Conservation (phyloP, 2,888 invertebrate species). For the Zaprionus lineosus region DNA sequence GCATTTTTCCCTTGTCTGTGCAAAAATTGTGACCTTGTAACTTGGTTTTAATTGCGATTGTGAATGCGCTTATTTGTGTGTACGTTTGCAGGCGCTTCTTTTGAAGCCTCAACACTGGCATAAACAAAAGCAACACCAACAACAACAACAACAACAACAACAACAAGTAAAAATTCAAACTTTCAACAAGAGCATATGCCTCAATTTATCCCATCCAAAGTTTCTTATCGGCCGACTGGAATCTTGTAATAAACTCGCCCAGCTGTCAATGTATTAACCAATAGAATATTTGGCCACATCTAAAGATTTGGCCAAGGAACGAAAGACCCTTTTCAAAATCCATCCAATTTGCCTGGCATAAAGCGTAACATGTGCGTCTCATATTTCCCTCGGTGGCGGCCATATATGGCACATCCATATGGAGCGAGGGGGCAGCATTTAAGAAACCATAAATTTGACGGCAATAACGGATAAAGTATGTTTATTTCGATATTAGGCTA, state of each 20-base stretch:
- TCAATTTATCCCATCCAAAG: conserved; percentile 13
- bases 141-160: conserved; percentile 16
- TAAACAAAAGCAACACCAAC: too few species aligned
- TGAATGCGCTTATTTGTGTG: conserved; percentile 41
- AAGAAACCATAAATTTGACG: conserved; percentile 75
- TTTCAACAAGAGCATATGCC: conserved; percentile 17
- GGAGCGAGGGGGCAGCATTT: conserved; percentile 47
- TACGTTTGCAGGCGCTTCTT: conserved; percentile 12
- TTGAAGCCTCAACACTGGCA: too few species aligned
- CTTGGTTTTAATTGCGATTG: conserved; percentile 70
- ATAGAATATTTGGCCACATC: conserved; percentile 22
- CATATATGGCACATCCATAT: background rate
- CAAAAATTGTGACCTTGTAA: conserved; percentile 71
- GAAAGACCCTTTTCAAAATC: conserved; percentile 61
- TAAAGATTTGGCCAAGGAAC: conserved; percentile 15
- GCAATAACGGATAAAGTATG: conserved; percentile 77
- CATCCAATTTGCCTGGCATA: conserved; percentile 53
- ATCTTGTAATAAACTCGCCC: conserved; percentile 27
- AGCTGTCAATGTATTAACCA: conserved; percentile 35
- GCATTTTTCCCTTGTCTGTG: conserved; percentile 60
- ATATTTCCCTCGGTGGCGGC: conserved; percentile 42
- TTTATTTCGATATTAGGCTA: conserved; percentile 76
- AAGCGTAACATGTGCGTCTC: conserved; percentile 52
- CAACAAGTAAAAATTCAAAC: background rate
- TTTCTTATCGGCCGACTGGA: conserved; percentile 10